Percentiles rank a stretch among this genome's conserved stretches.
Evolutionary conservation across 2,888 invertebrate genomes (phyloP).

Genomic region (Epistrophella euchroma): DNA sequence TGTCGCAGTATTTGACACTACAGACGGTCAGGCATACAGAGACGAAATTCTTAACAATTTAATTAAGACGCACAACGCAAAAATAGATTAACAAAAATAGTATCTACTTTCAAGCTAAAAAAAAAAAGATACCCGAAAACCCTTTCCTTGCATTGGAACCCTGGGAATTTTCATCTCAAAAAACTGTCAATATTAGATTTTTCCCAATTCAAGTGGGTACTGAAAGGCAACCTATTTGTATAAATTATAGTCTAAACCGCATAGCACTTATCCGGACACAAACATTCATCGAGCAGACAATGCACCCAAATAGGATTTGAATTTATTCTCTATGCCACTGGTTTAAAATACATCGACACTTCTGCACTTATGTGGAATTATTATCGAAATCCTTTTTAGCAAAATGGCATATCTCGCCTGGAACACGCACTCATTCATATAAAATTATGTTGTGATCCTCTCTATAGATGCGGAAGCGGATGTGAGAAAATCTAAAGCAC

Average conservation of each 20-base stretch:
- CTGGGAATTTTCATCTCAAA: neutral
- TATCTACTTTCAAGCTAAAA: neutral
- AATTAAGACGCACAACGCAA: neutral
- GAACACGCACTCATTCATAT: neutral
- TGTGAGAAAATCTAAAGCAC: conserved; percentile 75
- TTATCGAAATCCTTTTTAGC: conserved; percentile 73
- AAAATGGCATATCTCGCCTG: conserved; percentile 63
- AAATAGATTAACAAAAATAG: neutral
- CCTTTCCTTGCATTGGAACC: neutral
- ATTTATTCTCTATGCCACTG: conserved; percentile 1
- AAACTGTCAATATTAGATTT: conserved; percentile 1
- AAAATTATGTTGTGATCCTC: conserved; percentile 64
- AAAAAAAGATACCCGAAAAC: neutral
- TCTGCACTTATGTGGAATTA: conserved; percentile 68
- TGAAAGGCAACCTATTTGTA: neutral
- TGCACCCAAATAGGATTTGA: conserved; percentile 68
- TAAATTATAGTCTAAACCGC: conserved; percentile 21
- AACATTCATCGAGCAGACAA: conserved; percentile 62
- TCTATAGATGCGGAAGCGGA: conserved; percentile 37
- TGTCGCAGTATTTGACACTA: conserved; percentile 48
- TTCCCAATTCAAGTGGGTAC: neutral
- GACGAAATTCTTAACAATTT: conserved; percentile 1
- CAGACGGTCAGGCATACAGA: neutral
- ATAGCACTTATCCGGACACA: conserved; percentile 63
- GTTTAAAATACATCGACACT: conserved; percentile 58